phyloP scores from a whole-genome alignment of 2,888 invertebrate species.

The Folsomia candida region DNA sequence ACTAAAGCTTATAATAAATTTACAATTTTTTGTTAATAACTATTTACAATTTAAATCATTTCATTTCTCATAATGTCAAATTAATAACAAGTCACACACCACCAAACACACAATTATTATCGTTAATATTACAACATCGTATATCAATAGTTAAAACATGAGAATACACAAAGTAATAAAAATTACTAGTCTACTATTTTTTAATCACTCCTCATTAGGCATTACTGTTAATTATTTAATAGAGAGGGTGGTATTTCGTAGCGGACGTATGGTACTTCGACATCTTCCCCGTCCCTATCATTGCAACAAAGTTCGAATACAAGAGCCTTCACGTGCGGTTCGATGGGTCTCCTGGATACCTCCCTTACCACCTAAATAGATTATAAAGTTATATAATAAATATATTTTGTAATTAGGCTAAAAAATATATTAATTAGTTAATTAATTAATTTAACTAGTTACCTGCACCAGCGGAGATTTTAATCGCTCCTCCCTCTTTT shows the following conservation, averaged over 20 bases:
- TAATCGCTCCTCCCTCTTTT: constrained; percentile 83
- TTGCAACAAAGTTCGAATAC: constrained; percentile 98
- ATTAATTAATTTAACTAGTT: background rate
- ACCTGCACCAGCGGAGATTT: constrained; percentile 62
- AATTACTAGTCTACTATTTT: too few relatives aligned
- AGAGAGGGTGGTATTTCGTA: constrained; percentile 72
- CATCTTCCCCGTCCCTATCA: constrained; percentile 87
- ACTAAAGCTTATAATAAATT: too few relatives aligned
- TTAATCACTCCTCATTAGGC: constrained; percentile 18
- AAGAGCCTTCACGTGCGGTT: constrained; percentile 84
- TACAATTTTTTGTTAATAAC: too few relatives aligned
- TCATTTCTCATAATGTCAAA: too few relatives aligned
- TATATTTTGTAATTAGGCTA: background rate
- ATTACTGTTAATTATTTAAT: too few relatives aligned
- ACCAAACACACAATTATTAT: too few relatives aligned
- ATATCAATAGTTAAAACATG: too few relatives aligned
- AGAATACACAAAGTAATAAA: too few relatives aligned
- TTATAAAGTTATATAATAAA: too few relatives aligned
- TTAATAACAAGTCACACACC: too few relatives aligned
- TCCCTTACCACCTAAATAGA: constrained; percentile 62
- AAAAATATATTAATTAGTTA: background rate
- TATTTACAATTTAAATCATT: too few relatives aligned
- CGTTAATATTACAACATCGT: too few relatives aligned
- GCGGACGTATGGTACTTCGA: constrained; percentile 97
- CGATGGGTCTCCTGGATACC: constrained; percentile 90